These are phyloP conservation scores for Sarcophaga caerulescens DNA, from an alignment of 2,888 invertebrate species.

Conservation along the genomic window DNA sequence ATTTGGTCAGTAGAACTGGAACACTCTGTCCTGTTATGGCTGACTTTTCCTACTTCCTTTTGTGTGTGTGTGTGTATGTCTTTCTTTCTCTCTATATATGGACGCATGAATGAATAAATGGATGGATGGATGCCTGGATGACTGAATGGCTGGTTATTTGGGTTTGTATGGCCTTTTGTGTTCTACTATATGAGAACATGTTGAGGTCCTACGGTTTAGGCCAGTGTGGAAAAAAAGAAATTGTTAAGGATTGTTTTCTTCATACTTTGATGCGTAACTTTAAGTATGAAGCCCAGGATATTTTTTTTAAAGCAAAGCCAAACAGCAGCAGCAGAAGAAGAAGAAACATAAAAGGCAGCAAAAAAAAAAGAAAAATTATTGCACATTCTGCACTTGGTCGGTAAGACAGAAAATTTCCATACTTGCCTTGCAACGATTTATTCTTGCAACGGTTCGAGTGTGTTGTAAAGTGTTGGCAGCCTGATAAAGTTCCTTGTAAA, in stretches of 20 bases:
- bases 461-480: no score
- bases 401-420: slow-evolving; percentile 21
- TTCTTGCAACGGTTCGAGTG: not conserved
- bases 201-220: not conserved
- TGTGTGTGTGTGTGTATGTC: not conserved
- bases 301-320: not conserved
- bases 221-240: not conserved
- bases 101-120: not conserved
- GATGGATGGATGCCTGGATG: not conserved
- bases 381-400: slow-evolving; percentile 9
- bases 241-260: slow-evolving; percentile 14
- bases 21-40: not conserved
- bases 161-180: not conserved
- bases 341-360: not conserved
- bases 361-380: slow-evolving; percentile 5
- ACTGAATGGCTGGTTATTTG: not conserved
- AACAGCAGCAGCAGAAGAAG: not conserved
- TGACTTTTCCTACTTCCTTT: not conserved
- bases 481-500: not conserved
- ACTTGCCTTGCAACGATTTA: not conserved
- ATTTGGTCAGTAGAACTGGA: slow-evolving; percentile 40
- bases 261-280: slow-evolving; percentile 45
- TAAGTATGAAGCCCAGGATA: slow-evolving; percentile 6
- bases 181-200: slow-evolving; percentile 4
- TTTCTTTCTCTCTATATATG: not conserved